These are phyloP conservation scores for Otolemur crassicaudatus DNA, from an alignment of 2,797 vertebrate species.

Conservation along the genomic window DNA sequence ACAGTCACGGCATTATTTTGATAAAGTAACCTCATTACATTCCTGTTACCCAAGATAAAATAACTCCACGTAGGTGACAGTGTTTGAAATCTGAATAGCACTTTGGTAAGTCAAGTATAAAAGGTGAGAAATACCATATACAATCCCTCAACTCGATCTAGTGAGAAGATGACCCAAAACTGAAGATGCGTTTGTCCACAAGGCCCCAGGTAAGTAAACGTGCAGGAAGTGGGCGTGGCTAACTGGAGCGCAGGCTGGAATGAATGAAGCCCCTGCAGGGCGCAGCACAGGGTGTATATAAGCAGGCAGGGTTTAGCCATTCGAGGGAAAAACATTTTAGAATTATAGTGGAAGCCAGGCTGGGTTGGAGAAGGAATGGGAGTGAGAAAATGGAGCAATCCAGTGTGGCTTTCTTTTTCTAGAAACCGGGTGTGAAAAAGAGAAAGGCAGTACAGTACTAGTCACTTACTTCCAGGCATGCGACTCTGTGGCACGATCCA, in stretches of 20 bases:
- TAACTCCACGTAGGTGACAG: background rate
- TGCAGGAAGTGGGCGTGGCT: background rate
- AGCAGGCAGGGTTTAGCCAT: background rate
- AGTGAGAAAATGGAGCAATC: background rate
- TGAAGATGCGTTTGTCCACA: background rate
- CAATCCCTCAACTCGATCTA: background rate
- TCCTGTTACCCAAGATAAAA: background rate
- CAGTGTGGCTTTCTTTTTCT: background rate
- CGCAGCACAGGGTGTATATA: background rate
- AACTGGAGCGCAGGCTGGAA: background rate
- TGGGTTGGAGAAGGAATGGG: background rate
- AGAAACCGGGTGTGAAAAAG: background rate
- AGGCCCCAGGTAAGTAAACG: background rate
- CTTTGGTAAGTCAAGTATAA: background rate
- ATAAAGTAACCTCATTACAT: background rate
- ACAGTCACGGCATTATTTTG: background rate
- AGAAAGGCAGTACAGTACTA: background rate
- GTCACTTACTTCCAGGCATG: background rate
- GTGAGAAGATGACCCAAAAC: background rate
- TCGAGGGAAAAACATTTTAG: background rate
- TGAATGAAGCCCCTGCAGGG: background rate
- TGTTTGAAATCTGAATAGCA: background rate
- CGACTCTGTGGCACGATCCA: accelerated
- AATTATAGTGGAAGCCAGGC: background rate
- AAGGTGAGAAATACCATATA: background rate